Evolutionary conservation across 1,140 invertebrate species (phyloP), one percentile per base, ranked within the genome.

Genomic region (Leptopilina boulardi): DNA sequence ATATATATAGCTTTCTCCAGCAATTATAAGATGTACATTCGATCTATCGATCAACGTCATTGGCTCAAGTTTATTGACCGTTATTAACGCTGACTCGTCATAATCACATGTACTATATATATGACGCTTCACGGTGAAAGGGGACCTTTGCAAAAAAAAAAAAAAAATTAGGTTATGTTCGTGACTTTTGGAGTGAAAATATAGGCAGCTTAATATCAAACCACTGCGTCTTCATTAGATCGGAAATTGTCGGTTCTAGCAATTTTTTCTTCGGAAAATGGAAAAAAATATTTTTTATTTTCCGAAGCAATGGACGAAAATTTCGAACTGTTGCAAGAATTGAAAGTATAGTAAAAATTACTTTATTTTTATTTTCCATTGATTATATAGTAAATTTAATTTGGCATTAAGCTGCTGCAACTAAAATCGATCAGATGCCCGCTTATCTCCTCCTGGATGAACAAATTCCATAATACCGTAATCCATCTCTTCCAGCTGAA

Each of bases 71-170:
- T 66, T 66, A 66, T 66, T 21, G 23, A 15, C 9, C 56, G 15
- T 21, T 66, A 66, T 66, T 66, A 66, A 66, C 10, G 56, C 56
- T 66, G 56, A 66, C 56, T 66, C 56, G 56, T 66, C 56, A 66
- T 66, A 66, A 66, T 66, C 11, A 15, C 4, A 66, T 66, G 11
- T 26, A 26, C 54, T 26, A 10, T 66, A 66, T 66, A 66, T 66
- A 26, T 26, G 56, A 13, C 26, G 56, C 10, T 26, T n/a, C n/a
- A n/a, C n/a, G n/a, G n/a, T n/a, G n/a, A n/a, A 56, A 23, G 5
- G 54, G 21, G n/a, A n/a, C n/a, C n/a, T n/a, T n/a, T n/a, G n/a
- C n/a, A n/a, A n/a, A n/a, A n/a, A n/a, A n/a, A n/a, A n/a, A n/a
- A n/a, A n/a, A n/a, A n/a, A n/a, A n/a, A n/a, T n/a, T n/a, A n/a